Evolutionary conservation across 2,888 invertebrate species (phyloP).

Genomic region (Drosophila tanythrix): DNA sequence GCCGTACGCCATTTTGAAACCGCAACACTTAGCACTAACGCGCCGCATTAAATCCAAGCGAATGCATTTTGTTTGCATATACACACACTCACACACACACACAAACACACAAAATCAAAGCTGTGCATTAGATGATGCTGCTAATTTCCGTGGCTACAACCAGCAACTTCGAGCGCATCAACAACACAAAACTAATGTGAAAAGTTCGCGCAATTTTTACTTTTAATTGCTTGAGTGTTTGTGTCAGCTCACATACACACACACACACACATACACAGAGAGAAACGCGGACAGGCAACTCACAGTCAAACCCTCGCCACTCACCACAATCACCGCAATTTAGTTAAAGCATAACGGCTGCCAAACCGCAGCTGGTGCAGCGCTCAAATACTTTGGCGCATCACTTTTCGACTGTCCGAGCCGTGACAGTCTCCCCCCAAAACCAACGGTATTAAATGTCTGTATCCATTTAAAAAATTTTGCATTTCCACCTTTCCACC

Average conservation of each 20-base stretch:
- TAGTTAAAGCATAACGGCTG: constrained; percentile 78
- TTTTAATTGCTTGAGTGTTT: constrained; percentile 81
- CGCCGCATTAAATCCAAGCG: constrained; percentile 70
- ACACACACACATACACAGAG: constrained; percentile 20
- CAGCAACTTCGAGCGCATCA: constrained; percentile 66
- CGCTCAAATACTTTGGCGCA: constrained; percentile 49
- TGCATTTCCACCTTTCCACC: constrained; percentile 21
- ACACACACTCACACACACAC: constrained; percentile 1
- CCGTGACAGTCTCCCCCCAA: constrained; percentile 8
- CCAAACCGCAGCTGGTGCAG: constrained; percentile 58
- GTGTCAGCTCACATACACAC: constrained; percentile 35
- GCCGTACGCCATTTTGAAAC: constrained; percentile 70
- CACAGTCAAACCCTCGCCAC: constrained; percentile 15
- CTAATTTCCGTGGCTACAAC: constrained; percentile 65
- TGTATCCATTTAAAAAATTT: constrained; percentile 47
- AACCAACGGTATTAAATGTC: constrained; percentile 57
- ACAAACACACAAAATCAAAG: constrained; percentile 6
- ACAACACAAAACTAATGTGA: constrained; percentile 78
- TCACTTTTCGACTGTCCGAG: constrained; percentile 7
- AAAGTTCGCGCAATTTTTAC: constrained; percentile 76
- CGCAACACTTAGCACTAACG: constrained; percentile 77
- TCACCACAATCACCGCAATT: constrained; percentile 73
- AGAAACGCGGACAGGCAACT: background rate
- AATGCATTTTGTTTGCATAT: constrained; percentile 55
- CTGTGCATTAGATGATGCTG: constrained; percentile 64